A percentile compares a stretch with the other conserved stretches of the same genome.
phyloP scores from a whole-genome alignment of 2,888 invertebrate genomes.

The Frankliniella fusca region DNA sequence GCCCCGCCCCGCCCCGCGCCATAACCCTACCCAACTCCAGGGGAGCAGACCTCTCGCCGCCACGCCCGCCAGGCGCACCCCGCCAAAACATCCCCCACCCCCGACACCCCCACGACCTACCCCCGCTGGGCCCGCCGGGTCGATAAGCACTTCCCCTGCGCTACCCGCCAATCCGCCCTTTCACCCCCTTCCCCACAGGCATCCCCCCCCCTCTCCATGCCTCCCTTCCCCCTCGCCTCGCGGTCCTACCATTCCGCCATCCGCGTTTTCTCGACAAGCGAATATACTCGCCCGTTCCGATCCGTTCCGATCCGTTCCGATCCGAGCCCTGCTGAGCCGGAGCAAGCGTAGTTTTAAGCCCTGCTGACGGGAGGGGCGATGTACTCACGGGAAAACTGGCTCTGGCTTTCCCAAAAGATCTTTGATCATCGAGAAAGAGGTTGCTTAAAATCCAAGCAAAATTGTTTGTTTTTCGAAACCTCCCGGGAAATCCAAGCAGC shows the following conservation, averaged over 20 bases:
- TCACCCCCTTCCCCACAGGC: background rate
- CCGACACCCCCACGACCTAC: background rate
- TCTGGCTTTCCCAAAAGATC: no score
- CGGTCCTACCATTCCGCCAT: background rate
- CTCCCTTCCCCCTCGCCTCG: background rate
- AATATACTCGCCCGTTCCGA: no score
- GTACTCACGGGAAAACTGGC: no score
- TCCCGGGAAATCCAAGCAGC: no score
- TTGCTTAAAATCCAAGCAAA: no score
- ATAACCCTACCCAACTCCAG: conserved; percentile 3
- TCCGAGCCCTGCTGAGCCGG: no score
- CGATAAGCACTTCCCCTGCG: conserved; percentile 9
- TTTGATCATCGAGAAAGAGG: no score
- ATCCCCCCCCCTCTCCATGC: background rate
- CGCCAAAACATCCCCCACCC: conserved; percentile 10
- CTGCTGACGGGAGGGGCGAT: no score
- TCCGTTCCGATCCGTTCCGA: no score
- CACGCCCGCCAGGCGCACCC: background rate
- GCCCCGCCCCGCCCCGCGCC: background rate
- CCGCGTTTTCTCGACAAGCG: no score
- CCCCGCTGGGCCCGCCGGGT: background rate
- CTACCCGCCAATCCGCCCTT: background rate
- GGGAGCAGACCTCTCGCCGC: background rate
- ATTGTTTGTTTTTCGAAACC: no score
- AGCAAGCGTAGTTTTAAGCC: no score